Percentiles rank a stretch among this genome's conserved stretches.
phyloP scores from a whole-genome alignment of 2,113 vertebrate species.

The Psophia crepitans region DNA sequence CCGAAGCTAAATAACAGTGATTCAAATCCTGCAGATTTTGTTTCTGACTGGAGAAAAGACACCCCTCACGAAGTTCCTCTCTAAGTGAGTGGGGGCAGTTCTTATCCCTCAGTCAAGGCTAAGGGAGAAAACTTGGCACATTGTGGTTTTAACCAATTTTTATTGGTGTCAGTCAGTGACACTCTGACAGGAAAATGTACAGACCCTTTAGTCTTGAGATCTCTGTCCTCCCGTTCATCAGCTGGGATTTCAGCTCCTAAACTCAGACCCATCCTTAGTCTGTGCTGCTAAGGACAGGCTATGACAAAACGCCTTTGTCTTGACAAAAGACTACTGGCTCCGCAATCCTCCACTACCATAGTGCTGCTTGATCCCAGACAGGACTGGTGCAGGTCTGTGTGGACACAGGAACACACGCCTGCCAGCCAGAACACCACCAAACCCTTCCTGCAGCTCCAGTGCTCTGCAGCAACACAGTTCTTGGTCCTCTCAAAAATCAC shows the following conservation, averaged over 20 bases:
- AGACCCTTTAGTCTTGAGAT: not conserved
- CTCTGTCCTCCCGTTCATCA: not conserved
- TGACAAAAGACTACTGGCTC: not conserved
- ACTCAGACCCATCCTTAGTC: not conserved
- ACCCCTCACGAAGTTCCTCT: rapidly evolving
- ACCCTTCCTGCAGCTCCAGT: not conserved
- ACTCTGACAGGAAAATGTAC: not conserved
- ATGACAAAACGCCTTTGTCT: not conserved
- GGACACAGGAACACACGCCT: not conserved
- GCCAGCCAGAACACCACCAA: not conserved
- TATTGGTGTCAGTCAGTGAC: not conserved
- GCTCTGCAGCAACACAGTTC: not conserved
- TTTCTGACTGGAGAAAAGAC: not conserved
- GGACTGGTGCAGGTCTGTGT: not conserved
- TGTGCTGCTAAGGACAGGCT: not conserved
- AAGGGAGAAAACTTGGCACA: not conserved
- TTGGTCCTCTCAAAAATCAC: not conserved
- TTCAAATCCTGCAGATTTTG: not conserved
- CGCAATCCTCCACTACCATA: not conserved
- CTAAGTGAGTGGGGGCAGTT: not conserved
- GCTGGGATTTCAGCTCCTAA: not conserved
- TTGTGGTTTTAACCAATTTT: not conserved
- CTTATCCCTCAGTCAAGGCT: not conserved
- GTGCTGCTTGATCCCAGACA: not conserved
- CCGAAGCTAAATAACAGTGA: not conserved